phyloP scores from a whole-genome alignment of 2,113 vertebrate species.

The Entomyzon cyanotis region DNA sequence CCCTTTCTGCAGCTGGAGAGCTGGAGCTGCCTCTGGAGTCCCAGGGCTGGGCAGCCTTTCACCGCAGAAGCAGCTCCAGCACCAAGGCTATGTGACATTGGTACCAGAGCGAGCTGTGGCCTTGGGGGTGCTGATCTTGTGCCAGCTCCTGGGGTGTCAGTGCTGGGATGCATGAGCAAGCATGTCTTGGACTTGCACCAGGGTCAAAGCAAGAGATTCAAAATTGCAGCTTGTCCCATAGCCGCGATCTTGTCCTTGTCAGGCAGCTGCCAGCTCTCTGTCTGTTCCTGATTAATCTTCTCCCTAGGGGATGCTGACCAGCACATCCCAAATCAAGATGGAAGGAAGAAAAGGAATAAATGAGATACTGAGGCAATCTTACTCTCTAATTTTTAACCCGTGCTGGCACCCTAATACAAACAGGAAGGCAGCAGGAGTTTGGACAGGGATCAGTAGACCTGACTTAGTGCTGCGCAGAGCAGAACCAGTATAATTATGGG shows the following conservation, averaged over 20 bases:
- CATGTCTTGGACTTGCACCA: neutral
- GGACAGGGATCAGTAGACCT: neutral
- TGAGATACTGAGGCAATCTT: neutral
- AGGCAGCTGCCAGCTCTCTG: neutral
- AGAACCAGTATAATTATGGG: constrained; percentile 3
- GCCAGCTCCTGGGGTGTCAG: neutral
- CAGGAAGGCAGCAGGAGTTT: constrained; percentile 15
- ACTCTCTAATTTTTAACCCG: constrained; percentile 29
- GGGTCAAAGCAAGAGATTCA: neutral
- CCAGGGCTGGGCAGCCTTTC: neutral
- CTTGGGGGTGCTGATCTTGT: neutral
- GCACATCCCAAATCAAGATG: neutral
- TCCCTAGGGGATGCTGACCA: neutral
- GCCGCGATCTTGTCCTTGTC: neutral
- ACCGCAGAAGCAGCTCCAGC: neutral
- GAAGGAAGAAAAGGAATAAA: neutral
- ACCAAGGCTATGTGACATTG: neutral
- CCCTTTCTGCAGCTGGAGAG: neutral
- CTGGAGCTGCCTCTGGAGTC: neutral
- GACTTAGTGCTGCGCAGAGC: neutral
- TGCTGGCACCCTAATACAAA: neutral
- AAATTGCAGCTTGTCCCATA: neutral
- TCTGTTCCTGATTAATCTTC: constrained; percentile 6
- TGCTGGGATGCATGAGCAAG: neutral
- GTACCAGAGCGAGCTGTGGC: neutral